These are phyloP conservation scores for Cylas formicarius DNA, from an alignment of 1,140 invertebrate genomes.

Conservation along the genomic window DNA sequence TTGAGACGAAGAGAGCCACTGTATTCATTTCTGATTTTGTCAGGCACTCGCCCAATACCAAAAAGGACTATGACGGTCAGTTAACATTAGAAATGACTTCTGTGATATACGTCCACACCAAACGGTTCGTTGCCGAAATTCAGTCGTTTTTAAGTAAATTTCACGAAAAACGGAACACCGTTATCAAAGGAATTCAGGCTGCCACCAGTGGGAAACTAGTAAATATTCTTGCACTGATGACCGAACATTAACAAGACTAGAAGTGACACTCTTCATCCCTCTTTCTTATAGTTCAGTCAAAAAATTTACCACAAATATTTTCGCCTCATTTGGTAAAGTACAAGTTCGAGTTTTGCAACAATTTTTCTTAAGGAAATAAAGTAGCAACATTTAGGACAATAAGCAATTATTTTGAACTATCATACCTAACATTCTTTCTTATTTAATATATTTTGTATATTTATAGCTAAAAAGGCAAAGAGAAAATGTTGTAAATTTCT, in stretches of 20 bases:
- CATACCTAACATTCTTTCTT: too few species aligned
- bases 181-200: conserved; percentile 53
- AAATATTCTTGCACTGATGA: conserved; percentile 9
- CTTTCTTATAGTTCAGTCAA: background rate
- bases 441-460: too few species aligned
- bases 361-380: too few species aligned
- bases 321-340: too few species aligned
- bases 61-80: conserved; percentile 63
- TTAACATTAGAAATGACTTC: conserved; percentile 78
- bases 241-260: too few species aligned
- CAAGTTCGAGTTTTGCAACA: too few species aligned
- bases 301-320: background rate
- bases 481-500: too few species aligned
- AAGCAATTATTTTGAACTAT: too few species aligned
- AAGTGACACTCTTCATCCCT: background rate
- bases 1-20: too few species aligned
- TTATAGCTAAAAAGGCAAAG: too few species aligned
- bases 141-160: conserved; percentile 83
- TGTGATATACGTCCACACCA: conserved; percentile 90
- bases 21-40: too few species aligned
- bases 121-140: conserved; percentile 83
- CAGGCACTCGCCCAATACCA: conserved; percentile 19
- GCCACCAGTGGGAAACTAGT: conserved; percentile 40
- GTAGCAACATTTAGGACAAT: too few species aligned
- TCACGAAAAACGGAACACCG: conserved; percentile 64